Base-by-base conservation (phyloP, 2,888 invertebrate genomes). In the Limnephilus auricula region DNA sequence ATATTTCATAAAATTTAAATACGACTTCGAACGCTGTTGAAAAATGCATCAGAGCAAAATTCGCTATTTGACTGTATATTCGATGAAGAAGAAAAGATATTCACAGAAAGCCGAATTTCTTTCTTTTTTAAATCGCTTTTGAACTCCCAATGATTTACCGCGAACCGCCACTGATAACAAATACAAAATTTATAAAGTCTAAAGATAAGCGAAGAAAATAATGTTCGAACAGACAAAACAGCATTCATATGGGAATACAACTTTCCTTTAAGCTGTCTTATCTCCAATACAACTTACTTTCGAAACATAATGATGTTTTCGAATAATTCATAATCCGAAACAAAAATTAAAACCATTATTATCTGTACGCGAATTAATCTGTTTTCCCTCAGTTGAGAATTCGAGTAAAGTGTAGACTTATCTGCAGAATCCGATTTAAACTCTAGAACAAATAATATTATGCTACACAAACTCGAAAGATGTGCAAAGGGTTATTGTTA, bases 401-500 rank as follows among this genome's bases (percentile, higher is more conserved):
- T 65, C 65, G 9, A 65, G 65, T 65, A 65, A 65, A 65, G 25
- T n/a, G 50, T 65, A n/a, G 12, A 32, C 32, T 65, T 31, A 87
- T 45, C 87, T 87, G 30, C 65, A 31, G 18, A 87, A 87, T 87
- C 87, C 87, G 87, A 87, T 65, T 40, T 86, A 50, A 50, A 86
- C 30, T 86, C 50, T 30, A 86, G 34, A 65, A 87, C 65, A 65
- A 87, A 50, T 87, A 87, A 50, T 50, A 50, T 84, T 32, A n/a
- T 32, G 37, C 32, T 31, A 37, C 84, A n/a, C 34, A 65, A 32
- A n/a, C 87, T 50, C 50, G 50, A 86, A 45, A 50, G n/a, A n/a
- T 86, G 30, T 9, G 31, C 50, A 65, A 32, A 87, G 87, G 87
- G 65, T 87, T 87, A 50, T 45, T 87, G 30, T 87, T 87, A 18